Conservation (phyloP, 2,888 invertebrate species). For the Tachina grossa region DNA sequence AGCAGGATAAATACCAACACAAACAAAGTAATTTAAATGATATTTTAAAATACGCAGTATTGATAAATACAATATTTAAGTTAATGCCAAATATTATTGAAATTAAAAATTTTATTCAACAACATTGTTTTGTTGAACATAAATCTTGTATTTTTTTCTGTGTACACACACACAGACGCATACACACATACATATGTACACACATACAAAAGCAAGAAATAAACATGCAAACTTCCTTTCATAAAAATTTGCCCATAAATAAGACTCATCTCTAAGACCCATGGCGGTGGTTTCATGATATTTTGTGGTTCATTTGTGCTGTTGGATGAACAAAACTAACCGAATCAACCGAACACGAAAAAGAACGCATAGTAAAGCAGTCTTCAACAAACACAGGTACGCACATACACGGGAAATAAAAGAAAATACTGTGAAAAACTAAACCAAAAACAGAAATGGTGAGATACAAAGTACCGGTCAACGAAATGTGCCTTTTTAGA, state of each 20-base stretch:
- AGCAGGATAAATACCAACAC: too few relatives aligned
- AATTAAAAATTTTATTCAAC: too few relatives aligned
- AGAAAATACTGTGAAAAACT: slow-evolving; percentile 29
- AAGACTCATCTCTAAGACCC: slow-evolving; percentile 56
- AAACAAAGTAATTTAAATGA: too few relatives aligned
- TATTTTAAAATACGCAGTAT: too few relatives aligned
- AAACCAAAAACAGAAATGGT: slow-evolving; percentile 33
- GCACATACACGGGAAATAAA: slow-evolving; percentile 10
- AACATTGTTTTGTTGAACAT: too few relatives aligned
- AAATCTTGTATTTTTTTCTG: too few relatives aligned
- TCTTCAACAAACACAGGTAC: not conserved
- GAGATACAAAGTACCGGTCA: slow-evolving; percentile 56
- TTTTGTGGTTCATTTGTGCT: slow-evolving; percentile 73
- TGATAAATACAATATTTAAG: too few relatives aligned
- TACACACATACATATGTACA: slow-evolving; percentile 6
- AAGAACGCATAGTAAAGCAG: slow-evolving; percentile 19
- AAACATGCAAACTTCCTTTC: not conserved
- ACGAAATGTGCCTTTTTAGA: slow-evolving; percentile 46
- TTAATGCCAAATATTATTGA: too few relatives aligned
- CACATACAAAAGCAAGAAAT: slow-evolving; percentile 2
- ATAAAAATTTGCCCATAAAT: not conserved
- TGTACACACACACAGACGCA: too few relatives aligned
- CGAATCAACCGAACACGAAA: slow-evolving; percentile 50
- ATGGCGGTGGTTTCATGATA: slow-evolving; percentile 64
- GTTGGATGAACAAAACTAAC: slow-evolving; percentile 70